Percentiles rank a stretch among this genome's conserved stretches.
Evolutionary conservation across 2,888 invertebrate genomes (phyloP).

Genomic region (Dasysyrphus tricinctus): DNA sequence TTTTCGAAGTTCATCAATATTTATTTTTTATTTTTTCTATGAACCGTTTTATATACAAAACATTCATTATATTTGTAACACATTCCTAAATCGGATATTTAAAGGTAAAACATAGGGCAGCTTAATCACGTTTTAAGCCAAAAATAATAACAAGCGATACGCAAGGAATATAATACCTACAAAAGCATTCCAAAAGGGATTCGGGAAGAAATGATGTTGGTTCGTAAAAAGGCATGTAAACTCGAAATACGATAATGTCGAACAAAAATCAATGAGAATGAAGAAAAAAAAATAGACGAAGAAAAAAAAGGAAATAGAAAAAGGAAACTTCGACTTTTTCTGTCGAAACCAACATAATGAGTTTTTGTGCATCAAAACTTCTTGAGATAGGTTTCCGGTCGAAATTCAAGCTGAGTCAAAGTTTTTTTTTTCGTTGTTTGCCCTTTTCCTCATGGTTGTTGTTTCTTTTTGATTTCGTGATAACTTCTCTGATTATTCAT

Average conservation of each 20-base stretch:
- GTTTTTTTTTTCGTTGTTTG: constrained; percentile 35
- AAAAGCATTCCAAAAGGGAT: constrained; percentile 31
- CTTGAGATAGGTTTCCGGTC: constrained; percentile 73
- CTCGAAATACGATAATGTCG: constrained; percentile 15
- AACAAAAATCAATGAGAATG: constrained; percentile 22
- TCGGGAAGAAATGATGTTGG: background rate
- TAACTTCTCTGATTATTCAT: constrained; percentile 74
- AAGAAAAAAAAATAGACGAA: background rate
- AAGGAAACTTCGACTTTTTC: constrained; percentile 59
- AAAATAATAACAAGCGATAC: constrained; percentile 52
- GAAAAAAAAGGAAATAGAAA: constrained; percentile 21
- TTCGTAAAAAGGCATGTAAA: constrained; percentile 10
- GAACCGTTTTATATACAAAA: background rate
- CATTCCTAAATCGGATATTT: constrained; percentile 31
- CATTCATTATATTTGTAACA: constrained; percentile 4
- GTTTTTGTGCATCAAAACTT: constrained; percentile 74
- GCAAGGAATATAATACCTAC: constrained; percentile 31
- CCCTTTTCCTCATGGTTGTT: background rate
- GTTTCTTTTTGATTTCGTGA: constrained; percentile 65
- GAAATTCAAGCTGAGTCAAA: constrained; percentile 71
- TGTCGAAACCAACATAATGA: constrained; percentile 65
- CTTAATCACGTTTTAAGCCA: constrained; percentile 62
- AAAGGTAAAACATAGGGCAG: constrained; percentile 22
- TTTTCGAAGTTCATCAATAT: constrained; percentile 33
- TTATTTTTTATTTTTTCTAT: background rate